Evolutionary conservation across 1,140 invertebrate species (phyloP), one percentile per base, ranked within the genome.

Genomic region (Drosophila fuyamai): DNA sequence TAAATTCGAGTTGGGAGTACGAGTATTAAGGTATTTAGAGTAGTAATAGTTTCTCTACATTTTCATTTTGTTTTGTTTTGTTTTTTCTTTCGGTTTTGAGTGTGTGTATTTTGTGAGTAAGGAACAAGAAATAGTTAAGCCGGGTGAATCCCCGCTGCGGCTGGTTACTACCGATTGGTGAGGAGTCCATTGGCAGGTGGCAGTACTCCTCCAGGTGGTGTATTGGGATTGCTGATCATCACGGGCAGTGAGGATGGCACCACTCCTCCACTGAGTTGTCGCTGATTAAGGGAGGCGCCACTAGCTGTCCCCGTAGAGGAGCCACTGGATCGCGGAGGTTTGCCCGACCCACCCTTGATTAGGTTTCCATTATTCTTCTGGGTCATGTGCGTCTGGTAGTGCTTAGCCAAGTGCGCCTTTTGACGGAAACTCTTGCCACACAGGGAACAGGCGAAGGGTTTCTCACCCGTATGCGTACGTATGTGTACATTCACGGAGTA

Each of bases 371-470:
- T 92, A 43, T 94, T 95, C 85, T 96, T 96, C 88, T 96, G 96
- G 8, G 96, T 96, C 65, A 97, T 95, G 93, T 99, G 98, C 16
- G 98, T 99, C 93, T 98, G 97, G 92, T 99, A 98, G 93, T 99
- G 98, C 92, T 99, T 99, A 58, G 98, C 98, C 56, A 99, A 94
- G 92, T 99, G 98, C 0, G 98, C 98, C 92, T 99, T 99, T 93
- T 99, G 98, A 14, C 98, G 94, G 93, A 98, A 98, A 78, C 96
- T 97, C 90, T 98, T 98, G 48, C 96, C 96, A 81, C 97, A 98
- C 14, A 97, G 93, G 9, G 96, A 96, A 90, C 97, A 98, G 7
- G 96, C 94, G 90, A 98, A 98, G 0, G 97, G 97, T 88, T 98
- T 98, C 91, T 98, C 97, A 9, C 92, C 92, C 0, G 97, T 98